Evolutionary conservation across 2,797 vertebrate species (phyloP).

Genomic region (Alcedo atthis): DNA sequence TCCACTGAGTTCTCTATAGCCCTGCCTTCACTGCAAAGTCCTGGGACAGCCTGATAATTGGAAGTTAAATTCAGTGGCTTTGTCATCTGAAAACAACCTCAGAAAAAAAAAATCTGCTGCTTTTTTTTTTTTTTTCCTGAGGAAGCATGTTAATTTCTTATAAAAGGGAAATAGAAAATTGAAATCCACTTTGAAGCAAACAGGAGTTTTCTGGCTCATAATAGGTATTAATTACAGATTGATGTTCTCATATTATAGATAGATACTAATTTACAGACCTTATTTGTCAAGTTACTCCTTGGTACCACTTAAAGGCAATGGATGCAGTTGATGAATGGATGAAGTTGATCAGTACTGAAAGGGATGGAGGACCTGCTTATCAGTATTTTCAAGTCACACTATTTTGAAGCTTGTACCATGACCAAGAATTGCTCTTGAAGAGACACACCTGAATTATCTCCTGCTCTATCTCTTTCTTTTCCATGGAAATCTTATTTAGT

Average conservation of each 20-base stretch:
- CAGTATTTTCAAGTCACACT: background rate
- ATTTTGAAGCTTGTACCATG: background rate
- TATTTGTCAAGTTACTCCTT: background rate
- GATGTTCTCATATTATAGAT: background rate
- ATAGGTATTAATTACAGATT: background rate
- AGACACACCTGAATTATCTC: background rate
- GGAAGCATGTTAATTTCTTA: background rate
- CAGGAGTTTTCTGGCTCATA: background rate
- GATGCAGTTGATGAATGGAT: too few relatives aligned
- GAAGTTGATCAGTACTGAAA: background rate
- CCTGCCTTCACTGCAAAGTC: background rate
- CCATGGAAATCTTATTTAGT: background rate
- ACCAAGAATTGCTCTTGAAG: background rate
- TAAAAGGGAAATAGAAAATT: background rate
- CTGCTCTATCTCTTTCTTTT: background rate
- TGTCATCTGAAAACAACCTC: background rate
- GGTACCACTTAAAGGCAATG: background rate
- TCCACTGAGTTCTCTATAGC: background rate
- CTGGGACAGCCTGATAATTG: background rate
- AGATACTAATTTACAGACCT: background rate
- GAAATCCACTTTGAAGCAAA: background rate
- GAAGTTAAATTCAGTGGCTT: background rate
- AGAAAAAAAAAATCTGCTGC: background rate
- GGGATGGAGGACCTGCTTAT: background rate
- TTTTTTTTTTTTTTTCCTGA: background rate